These are phyloP conservation scores for Tyria jacobaeae DNA, from an alignment of 2,888 invertebrate genomes.

Conservation along the genomic window DNA sequence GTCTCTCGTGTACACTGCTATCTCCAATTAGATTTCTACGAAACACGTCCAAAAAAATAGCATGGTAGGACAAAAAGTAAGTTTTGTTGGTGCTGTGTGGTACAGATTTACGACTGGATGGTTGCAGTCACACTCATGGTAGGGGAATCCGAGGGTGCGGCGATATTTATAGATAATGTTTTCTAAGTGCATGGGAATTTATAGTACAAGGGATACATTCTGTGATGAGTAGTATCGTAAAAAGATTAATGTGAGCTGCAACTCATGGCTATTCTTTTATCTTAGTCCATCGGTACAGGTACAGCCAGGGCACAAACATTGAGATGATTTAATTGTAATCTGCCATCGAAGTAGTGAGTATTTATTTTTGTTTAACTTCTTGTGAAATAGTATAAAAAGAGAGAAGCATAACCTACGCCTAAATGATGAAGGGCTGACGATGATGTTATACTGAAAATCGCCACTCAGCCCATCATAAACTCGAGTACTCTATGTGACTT, in stretches of 20 bases:
- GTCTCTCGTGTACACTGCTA: conserved; percentile 29
- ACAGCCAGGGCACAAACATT: not conserved
- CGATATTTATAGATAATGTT: conserved; percentile 61
- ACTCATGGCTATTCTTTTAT: not conserved
- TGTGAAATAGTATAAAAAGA: too few species aligned
- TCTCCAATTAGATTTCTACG: conserved; percentile 53
- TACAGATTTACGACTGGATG: conserved; percentile 55
- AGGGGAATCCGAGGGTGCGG: conserved; percentile 65
- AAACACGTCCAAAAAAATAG: conserved; percentile 35
- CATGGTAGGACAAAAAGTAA: conserved; percentile 39
- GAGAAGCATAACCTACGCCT: too few species aligned
- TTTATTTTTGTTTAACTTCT: too few species aligned
- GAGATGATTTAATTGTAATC: too few species aligned
- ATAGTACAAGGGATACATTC: conserved; percentile 41
- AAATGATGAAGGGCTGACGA: too few species aligned
- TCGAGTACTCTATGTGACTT: too few species aligned
- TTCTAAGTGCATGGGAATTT: conserved; percentile 49
- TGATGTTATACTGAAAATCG: too few species aligned
- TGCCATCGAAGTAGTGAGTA: too few species aligned
- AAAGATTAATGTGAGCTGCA: conserved; percentile 21
- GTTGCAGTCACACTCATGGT: conserved; percentile 50
- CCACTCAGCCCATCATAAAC: too few species aligned
- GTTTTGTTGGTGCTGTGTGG: conserved; percentile 24
- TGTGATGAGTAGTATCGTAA: conserved; percentile 27
- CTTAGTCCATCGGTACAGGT: not conserved